A percentile compares a stretch with the other conserved stretches of the same genome.
phyloP scores from a whole-genome alignment of 2,113 vertebrate genomes.

The Amazona guildingii region DNA sequence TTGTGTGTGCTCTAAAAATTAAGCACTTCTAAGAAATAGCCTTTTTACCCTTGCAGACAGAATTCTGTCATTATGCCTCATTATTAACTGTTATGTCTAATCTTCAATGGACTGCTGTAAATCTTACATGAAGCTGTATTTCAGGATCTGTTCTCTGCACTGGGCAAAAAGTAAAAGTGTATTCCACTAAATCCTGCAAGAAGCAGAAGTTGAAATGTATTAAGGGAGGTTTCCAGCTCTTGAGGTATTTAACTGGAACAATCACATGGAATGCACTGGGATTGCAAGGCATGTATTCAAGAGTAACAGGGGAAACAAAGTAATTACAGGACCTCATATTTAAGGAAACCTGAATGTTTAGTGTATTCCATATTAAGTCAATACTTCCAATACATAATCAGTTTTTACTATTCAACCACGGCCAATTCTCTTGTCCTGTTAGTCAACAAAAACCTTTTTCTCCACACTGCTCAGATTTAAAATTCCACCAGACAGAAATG shows the following conservation, averaged over 20 bases:
- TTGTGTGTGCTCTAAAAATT: not conserved
- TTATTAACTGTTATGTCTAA: not conserved
- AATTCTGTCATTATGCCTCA: not conserved
- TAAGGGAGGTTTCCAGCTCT: not conserved
- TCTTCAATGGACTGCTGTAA: not conserved
- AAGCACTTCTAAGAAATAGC: not conserved
- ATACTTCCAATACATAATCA: not conserved
- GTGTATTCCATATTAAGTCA: not conserved
- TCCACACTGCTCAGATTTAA: not conserved
- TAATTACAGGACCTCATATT: not conserved
- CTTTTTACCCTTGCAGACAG: not conserved
- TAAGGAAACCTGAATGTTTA: not conserved
- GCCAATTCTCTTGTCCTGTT: not conserved
- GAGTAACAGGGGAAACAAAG: not conserved
- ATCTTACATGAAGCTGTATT: not conserved
- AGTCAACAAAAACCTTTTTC: fast-evolving
- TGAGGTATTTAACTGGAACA: not conserved
- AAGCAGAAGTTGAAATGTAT: not conserved
- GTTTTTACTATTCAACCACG: not conserved
- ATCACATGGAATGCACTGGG: not conserved
- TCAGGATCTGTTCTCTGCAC: not conserved
- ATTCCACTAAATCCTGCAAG: not conserved
- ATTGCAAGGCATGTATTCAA: not conserved
- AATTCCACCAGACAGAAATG: not conserved
- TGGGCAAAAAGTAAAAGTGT: not conserved